Conservation (phyloP, 2,888 invertebrate genomes). For the Apantesis nais region DNA sequence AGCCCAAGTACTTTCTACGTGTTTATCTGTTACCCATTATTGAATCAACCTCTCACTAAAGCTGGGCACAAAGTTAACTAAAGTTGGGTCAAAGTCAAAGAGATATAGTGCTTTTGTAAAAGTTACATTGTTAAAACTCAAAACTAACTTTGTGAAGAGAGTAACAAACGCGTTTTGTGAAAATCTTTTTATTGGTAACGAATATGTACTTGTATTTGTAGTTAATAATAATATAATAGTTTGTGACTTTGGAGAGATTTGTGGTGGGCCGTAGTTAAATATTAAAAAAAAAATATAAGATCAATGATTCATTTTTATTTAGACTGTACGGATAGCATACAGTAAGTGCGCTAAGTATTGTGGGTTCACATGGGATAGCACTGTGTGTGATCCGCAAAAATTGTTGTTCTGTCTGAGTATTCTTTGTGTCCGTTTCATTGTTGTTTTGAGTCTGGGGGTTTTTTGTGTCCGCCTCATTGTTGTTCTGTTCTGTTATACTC, state of each 20-base stretch:
- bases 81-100: conserved; percentile 26
- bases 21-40: not conserved
- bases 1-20: not conserved
- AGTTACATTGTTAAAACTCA: conserved; percentile 9
- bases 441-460: no score
- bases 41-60: conserved; percentile 13
- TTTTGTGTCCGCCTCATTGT: no score
- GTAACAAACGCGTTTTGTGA: not conserved
- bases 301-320: no score
- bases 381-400: no score
- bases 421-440: no score
- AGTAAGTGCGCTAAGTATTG: no score
- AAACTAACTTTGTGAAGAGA: conserved; percentile 8
- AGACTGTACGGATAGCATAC: no score
- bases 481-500: no score
- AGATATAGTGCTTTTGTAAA: conserved; percentile 3
- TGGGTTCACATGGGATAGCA: no score
- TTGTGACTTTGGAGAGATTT: not conserved
- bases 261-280: no score
- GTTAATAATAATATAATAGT: not conserved
- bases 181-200: not conserved
- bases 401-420: no score
- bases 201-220: not conserved
- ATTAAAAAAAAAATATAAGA: no score
- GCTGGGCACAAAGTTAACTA: conserved; percentile 14